Evolutionary conservation across 2,888 invertebrate species (phyloP), one percentile per base, ranked within the genome.

Genomic region (Himalopsyche tibetana): DNA sequence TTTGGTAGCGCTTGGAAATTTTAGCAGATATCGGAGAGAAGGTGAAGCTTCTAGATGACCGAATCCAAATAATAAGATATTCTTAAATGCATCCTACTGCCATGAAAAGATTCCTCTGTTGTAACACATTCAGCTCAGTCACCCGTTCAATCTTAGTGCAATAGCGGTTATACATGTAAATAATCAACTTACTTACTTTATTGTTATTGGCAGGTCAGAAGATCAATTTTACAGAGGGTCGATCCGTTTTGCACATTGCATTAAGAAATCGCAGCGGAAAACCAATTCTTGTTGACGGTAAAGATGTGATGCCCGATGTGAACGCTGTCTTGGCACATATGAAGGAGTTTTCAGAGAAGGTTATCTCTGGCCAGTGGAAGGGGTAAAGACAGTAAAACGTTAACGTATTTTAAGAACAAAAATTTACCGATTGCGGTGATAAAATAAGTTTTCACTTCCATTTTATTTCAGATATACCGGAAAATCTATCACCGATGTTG

Each of bases 191-290:
- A n/a, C 19, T n/a, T 74, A 79, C 40, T 3, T 79, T 15, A n/a
- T 19, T n/a, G n/a, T n/a, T 56, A 63, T 63, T 63, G 5, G 5
- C 55, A 93, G 99, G 99, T n/a, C 94, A 97, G 90, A 98, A 97
- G 91, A 99, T 99, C 89, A 99, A 99, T 93, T 98, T 98, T 90
- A 99, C 99, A 0, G 99, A 99, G 92, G 95, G 97, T 91, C 95
- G 99, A 84, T 97, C 99, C 19, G 99, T 99, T 0, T 93, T 99
- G 11, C 99, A 99, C 91, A 94, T 97, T 28, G 99, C 99, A 4
- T 94, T 99, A 79, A 95, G 99, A 84, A 99, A 99, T 92, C 94
- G 97, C 82, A 92, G 94, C 88, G 97, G 97, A 91, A 92, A 91
- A 11, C 96, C 97, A 0, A 97, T 99, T 89, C 88, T 95, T 28